phyloP scores from a whole-genome alignment of 2,797 vertebrate genomes.

The Phalloptychus januarius region DNA sequence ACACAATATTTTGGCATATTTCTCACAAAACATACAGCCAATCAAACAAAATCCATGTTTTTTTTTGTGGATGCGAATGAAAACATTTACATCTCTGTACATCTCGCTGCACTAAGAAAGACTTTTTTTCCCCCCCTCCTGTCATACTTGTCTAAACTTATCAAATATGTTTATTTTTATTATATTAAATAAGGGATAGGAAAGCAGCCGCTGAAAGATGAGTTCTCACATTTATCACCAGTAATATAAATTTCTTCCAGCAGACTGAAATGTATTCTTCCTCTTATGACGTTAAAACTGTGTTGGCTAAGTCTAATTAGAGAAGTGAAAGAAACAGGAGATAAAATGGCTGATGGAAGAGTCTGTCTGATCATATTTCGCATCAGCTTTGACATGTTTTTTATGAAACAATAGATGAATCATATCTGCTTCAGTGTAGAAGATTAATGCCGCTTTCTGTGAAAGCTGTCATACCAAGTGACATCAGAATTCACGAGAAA shows the following conservation, averaged over 20 bases:
- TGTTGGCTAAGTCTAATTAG: not conserved
- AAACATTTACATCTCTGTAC: not conserved
- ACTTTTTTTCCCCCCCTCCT: not conserved
- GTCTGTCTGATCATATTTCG: not conserved
- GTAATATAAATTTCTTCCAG: not conserved
- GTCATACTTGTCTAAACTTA: not conserved
- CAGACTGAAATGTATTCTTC: not conserved
- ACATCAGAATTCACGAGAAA: constrained; percentile 10
- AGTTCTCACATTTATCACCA: not conserved
- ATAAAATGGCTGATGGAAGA: not conserved
- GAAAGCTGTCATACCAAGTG: constrained; percentile 5
- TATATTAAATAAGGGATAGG: not conserved
- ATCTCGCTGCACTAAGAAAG: not conserved
- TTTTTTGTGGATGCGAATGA: not conserved
- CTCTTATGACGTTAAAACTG: not conserved
- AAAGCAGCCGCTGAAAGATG: not conserved
- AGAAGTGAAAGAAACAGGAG: not conserved
- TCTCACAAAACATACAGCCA: not conserved
- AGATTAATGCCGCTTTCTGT: constrained; percentile 12
- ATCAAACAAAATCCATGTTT: not conserved
- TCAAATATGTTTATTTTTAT: not conserved
- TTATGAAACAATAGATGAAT: constrained; percentile 2
- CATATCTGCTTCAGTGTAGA: not conserved
- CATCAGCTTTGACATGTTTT: not conserved
- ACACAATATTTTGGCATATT: not conserved